Conservation (phyloP, 2,113 vertebrate genomes). For the Gymnocephalus cernua region DNA sequence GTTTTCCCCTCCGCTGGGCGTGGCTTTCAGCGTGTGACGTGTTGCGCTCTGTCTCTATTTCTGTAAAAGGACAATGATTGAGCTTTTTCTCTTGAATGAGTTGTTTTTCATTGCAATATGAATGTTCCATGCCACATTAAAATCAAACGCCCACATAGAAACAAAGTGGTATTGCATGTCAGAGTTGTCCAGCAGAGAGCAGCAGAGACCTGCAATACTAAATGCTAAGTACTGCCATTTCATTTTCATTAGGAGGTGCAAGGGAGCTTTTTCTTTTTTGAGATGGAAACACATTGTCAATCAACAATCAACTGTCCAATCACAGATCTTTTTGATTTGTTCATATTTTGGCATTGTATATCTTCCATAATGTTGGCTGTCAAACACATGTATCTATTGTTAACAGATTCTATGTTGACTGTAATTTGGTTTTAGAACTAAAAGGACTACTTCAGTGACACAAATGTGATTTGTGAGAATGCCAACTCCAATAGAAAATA, state of each 20-base stretch:
- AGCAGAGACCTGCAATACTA: not conserved
- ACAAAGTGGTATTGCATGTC: not conserved
- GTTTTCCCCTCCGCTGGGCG: too few species aligned
- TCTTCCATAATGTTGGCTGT: not conserved
- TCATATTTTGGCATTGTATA: not conserved
- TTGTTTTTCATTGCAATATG: not conserved
- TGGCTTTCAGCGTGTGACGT: too few species aligned
- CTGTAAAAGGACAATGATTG: too few species aligned
- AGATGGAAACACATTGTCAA: not conserved
- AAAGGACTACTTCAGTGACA: not conserved
- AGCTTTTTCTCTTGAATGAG: not conserved
- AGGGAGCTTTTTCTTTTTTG: not conserved
- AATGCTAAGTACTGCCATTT: not conserved
- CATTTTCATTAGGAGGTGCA: not conserved
- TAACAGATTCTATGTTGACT: not conserved
- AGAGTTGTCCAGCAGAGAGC: not conserved
- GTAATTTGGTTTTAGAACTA: not conserved
- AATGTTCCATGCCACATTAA: not conserved
- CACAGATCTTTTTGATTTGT: not conserved
- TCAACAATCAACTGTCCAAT: not conserved
- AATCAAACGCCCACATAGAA: not conserved
- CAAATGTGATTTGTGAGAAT: not conserved
- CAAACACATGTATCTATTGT: not conserved
- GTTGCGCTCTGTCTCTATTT: too few species aligned
- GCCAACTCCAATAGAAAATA: not conserved